phyloP scores from a whole-genome alignment of 1,140 invertebrate genomes.

The Listronotus bonariensis region DNA sequence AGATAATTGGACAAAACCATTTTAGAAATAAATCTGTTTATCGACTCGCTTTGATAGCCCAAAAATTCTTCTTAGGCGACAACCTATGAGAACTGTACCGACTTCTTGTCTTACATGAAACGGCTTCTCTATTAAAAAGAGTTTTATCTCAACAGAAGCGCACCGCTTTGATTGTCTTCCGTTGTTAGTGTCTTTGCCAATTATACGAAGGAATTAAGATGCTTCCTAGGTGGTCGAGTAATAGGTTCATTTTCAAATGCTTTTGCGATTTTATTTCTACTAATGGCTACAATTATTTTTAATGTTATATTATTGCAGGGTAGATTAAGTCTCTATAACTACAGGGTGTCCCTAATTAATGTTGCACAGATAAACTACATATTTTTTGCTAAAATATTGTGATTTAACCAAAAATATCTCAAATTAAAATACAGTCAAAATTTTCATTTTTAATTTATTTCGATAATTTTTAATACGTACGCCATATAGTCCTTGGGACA shows the following conservation, averaged over 20 bases:
- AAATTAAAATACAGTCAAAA: no score
- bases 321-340: no score
- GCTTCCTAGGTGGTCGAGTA: constrained; percentile 4
- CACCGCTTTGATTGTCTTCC: constrained; percentile 11
- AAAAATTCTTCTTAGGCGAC: constrained; percentile 23
- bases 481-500: no score
- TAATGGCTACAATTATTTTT: no score
- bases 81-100: neutral
- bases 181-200: constrained; percentile 21
- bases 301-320: no score
- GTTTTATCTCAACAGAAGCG: constrained; percentile 11
- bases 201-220: constrained; percentile 13
- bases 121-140: constrained; percentile 7
- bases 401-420: no score
- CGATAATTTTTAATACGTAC: no score
- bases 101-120: constrained; percentile 6
- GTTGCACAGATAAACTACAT: no score
- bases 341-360: no score
- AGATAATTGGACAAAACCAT: constrained; percentile 4
- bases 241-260: neutral
- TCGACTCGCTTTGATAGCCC: constrained; percentile 2
- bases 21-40: constrained; percentile 2
- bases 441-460: no score
- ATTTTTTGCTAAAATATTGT: no score
- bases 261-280: no score